Evolutionary conservation across 2,888 invertebrate genomes (phyloP).

Genomic region (Oxytorus armatus): DNA sequence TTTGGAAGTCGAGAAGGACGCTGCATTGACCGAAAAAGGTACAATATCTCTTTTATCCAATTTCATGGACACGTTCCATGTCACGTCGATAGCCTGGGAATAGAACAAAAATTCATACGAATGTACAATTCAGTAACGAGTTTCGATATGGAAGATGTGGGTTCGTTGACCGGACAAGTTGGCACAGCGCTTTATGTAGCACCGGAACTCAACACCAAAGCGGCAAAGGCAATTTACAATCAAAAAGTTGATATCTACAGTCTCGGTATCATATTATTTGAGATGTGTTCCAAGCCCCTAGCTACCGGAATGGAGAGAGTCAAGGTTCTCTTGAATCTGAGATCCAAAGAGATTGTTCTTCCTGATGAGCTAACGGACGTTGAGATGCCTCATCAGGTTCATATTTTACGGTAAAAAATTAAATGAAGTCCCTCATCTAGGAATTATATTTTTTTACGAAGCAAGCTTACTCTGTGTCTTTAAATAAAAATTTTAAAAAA

Average conservation of each 20-base stretch:
- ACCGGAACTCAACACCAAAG: constrained; percentile 92
- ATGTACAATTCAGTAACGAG: constrained; percentile 76
- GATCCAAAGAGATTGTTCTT: constrained; percentile 89
- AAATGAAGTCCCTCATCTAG: too few relatives aligned
- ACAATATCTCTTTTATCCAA: constrained; percentile 10
- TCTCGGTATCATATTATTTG: constrained; percentile 96
- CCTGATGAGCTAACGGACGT: constrained; percentile 89
- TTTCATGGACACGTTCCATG: constrained; percentile 71
- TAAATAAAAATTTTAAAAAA: too few relatives aligned
- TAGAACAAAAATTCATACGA: constrained; percentile 60
- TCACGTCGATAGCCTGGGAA: too few relatives aligned
- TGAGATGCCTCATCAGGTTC: constrained; percentile 87
- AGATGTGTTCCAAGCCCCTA: constrained; percentile 96
- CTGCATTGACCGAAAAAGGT: constrained; percentile 77
- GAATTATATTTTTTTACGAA: too few relatives aligned
- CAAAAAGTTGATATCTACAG: constrained; percentile 92
- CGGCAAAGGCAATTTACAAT: constrained; percentile 91
- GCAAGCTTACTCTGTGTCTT: too few relatives aligned
- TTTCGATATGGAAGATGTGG: constrained; percentile 79
- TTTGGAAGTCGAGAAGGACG: constrained; percentile 76
- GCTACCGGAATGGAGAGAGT: constrained; percentile 96
- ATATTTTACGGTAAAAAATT: constrained; percentile 87
- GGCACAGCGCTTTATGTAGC: constrained; percentile 98
- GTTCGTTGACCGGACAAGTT: constrained; percentile 92
- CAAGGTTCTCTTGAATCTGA: constrained; percentile 90